Conservation (phyloP, 2,797 vertebrate genomes). For the Spinibarbus caldwelli region DNA sequence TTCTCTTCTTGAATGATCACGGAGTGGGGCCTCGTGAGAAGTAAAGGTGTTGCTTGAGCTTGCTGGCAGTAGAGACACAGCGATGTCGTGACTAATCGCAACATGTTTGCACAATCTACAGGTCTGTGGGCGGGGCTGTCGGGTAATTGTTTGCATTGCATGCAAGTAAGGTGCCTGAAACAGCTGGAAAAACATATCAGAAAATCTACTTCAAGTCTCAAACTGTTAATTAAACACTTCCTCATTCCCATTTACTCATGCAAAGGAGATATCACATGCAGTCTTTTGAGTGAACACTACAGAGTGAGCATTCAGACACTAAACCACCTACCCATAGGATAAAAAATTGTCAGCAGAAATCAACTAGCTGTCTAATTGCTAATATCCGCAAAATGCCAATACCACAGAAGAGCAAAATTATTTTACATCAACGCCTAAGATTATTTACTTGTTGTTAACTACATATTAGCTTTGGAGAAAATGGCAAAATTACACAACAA, state of each 20-base stretch:
- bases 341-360: neutral
- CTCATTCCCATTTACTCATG: neutral
- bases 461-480: neutral
- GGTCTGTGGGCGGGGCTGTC: neutral
- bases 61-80: constrained; percentile 66
- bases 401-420: neutral
- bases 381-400: neutral
- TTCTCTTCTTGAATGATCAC: constrained; percentile 79
- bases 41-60: constrained; percentile 42
- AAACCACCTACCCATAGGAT: neutral
- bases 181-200: neutral
- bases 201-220: neutral
- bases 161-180: neutral
- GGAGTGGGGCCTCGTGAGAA: constrained; percentile 59
- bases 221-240: neutral
- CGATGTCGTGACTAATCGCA: constrained; percentile 66
- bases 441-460: neutral
- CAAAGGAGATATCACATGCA: neutral
- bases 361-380: too few relatives aligned
- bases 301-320: neutral
- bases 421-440: neutral
- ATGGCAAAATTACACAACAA: neutral
- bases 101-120: constrained; percentile 67
- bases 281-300: neutral
- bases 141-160: constrained; percentile 20